Base-by-base conservation (phyloP, 2,797 vertebrate species). In the Phaenicophaeus curvirostris region DNA sequence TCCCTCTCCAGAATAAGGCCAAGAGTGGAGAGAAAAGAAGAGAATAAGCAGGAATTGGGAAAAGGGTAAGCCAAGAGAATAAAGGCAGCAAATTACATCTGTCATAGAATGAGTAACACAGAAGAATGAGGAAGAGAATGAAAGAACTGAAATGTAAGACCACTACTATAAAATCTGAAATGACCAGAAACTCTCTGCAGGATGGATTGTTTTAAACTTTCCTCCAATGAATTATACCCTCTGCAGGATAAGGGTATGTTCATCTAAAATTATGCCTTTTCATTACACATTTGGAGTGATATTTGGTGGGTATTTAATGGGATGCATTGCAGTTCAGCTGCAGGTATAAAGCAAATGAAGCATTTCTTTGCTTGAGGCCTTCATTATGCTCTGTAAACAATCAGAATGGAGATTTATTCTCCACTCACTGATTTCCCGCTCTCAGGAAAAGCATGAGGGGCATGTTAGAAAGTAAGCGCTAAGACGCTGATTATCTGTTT, bases 361-460 rank as follows among this genome's bases (percentile, higher is more conserved):
- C 78, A 54, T 79, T 85, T 89, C 88, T 95, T 89, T 77, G 92
- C 94, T 85, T 3, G 25, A 87, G 94, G 92, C 92, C 50, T n/a
- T 96, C 88, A 85, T 95, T 96, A 92, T 77, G 84, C 33, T 95
- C 67, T 67, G 81, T 89, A 95, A 96, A 95, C 88, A 96, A 94
- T 79, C 88, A 87, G 74, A 84, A 92, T 90, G 84, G 80, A 95
- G 92, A 96, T 94, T 92, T 93, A 95, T 95, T 92, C 93, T 82
- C 54, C 75, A 46, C 80, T 92, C 86, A 31, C 86, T 89, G 88
- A 67, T 93, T 94, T 89, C 24, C 91, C 69, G 86, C 93, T 95
- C 83, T 67, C 0, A 0, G 86, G 65, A 57, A 95, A 91, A 92
- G 80, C 86, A 65, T 2, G 13, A 92, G 80, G 72, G 80, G 84